Evolutionary conservation across 30 jellyfish, hydroid and myxozoan species (phyloP).

Genomic region (Mastigias papua): DNA sequence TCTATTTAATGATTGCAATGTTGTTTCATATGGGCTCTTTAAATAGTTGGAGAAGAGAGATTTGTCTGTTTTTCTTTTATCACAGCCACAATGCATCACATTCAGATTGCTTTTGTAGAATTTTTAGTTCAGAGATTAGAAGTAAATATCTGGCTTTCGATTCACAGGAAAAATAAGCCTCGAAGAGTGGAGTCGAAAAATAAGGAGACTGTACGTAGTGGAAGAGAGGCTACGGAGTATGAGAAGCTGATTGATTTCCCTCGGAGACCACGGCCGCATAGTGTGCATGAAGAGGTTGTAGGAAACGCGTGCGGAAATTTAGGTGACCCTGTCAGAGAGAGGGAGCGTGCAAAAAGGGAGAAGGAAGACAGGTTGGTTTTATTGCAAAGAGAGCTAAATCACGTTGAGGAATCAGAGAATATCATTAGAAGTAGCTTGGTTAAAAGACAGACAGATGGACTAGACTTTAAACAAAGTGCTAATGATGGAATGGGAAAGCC

Average conservation of each 20-base stretch:
- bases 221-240: not conserved
- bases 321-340: slow-evolving; percentile 32
- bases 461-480: not conserved
- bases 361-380: slow-evolving; percentile 52
- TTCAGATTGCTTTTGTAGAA: not conserved
- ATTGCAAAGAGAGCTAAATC: slow-evolving; percentile 34
- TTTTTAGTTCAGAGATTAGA: not conserved
- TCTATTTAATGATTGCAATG: too few relatives aligned
- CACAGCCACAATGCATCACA: not conserved
- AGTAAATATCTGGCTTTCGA: not conserved
- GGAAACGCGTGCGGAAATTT: slow-evolving; percentile 12
- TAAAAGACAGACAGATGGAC: not conserved
- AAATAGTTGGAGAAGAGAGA: not conserved
- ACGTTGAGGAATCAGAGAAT: slow-evolving; percentile 36
- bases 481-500: not conserved
- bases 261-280: slow-evolving; percentile 62
- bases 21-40: too few relatives aligned
- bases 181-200: slow-evolving; percentile 48
- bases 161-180: slow-evolving; percentile 53
- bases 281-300: slow-evolving; percentile 62
- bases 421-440: not conserved
- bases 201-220: slow-evolving; percentile 2
- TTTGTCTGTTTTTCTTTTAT: not conserved
- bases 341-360: slow-evolving; percentile 59
- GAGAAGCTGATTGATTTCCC: slow-evolving; percentile 49